Percentiles rank a stretch among this genome's conserved stretches.
Evolutionary conservation across 2,113 vertebrate genomes (phyloP).

Genomic region (Isichthys henryi): DNA sequence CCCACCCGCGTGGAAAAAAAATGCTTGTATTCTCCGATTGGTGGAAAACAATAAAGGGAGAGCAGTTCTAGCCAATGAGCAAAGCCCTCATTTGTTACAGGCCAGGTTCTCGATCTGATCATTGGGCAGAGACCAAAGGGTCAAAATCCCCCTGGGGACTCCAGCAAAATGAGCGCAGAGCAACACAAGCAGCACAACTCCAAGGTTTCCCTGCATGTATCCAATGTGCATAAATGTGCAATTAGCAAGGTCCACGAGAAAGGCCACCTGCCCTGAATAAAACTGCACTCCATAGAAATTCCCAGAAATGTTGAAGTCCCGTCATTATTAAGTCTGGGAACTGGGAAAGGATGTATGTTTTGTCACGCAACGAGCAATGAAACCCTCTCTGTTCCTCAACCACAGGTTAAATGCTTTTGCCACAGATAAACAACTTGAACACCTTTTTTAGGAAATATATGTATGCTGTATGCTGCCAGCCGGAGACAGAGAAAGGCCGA

Average conservation of each 20-base stretch:
- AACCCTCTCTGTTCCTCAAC: background rate
- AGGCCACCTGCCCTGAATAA: background rate
- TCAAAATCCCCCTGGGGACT: slow-evolving; percentile 37
- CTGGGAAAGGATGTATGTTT: background rate
- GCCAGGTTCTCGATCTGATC: slow-evolving; percentile 49
- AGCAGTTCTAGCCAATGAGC: slow-evolving; percentile 14
- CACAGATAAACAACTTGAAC: slow-evolving; percentile 12
- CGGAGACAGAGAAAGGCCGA: background rate
- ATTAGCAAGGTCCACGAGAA: background rate
- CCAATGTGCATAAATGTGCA: background rate
- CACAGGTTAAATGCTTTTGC: slow-evolving; percentile 15
- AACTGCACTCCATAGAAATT: background rate
- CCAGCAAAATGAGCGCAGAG: background rate
- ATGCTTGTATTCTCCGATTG: slow-evolving; percentile 28
- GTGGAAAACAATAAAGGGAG: slow-evolving; percentile 14
- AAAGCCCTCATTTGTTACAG: slow-evolving; percentile 50
- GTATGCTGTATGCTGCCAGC: background rate
- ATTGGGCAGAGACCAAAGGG: slow-evolving; percentile 39
- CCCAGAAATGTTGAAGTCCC: background rate
- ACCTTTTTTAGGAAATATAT: background rate
- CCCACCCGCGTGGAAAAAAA: background rate
- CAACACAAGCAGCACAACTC: slow-evolving; percentile 35
- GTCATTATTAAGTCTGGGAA: background rate
- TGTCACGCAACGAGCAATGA: background rate
- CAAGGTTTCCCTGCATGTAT: background rate